A percentile compares a stretch with the other conserved stretches of the same genome.
Evolutionary conservation across 2,797 vertebrate genomes (phyloP).

Genomic region (Enteromius thamalakanensis): DNA sequence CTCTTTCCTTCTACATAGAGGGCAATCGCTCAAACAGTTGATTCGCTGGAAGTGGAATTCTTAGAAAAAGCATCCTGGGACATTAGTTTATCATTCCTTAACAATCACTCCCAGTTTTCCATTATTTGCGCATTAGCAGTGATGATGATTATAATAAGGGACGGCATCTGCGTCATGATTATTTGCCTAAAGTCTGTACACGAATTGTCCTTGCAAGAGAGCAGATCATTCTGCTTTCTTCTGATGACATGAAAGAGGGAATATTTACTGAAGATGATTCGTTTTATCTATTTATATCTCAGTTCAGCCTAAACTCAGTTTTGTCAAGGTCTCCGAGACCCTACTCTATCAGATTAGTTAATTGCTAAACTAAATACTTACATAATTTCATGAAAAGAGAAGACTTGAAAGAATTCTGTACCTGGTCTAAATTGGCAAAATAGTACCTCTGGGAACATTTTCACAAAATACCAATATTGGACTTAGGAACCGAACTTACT

Average conservation of each 20-base stretch:
- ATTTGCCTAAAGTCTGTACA: constrained; percentile 50
- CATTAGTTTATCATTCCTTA: constrained; percentile 52
- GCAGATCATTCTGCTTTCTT: constrained; percentile 51
- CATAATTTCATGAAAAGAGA: constrained; percentile 1
- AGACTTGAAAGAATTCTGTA: background rate
- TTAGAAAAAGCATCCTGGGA: constrained; percentile 46
- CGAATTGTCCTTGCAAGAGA: constrained; percentile 49
- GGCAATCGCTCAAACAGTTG: constrained; percentile 38
- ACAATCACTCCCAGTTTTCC: constrained; percentile 60
- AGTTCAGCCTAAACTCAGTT: background rate
- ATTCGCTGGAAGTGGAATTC: constrained; percentile 60
- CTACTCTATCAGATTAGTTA: background rate
- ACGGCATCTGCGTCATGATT: constrained; percentile 59
- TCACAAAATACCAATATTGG: background rate
- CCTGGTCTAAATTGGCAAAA: background rate
- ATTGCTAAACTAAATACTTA: constrained; percentile 7
- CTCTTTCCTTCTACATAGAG: background rate
- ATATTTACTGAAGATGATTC: background rate
- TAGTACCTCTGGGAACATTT: background rate
- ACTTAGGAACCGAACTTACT: background rate
- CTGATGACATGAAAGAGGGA: background rate
- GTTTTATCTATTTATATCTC: constrained; percentile 25
- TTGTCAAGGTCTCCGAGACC: background rate
- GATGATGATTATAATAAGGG: constrained; percentile 55
- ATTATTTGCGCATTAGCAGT: constrained; percentile 65